Percentiles rank a stretch among this genome's conserved stretches.
These are phyloP conservation scores for Marmota flaviventris DNA, from an alignment of 2,113 vertebrate genomes.

Conservation along the genomic window DNA sequence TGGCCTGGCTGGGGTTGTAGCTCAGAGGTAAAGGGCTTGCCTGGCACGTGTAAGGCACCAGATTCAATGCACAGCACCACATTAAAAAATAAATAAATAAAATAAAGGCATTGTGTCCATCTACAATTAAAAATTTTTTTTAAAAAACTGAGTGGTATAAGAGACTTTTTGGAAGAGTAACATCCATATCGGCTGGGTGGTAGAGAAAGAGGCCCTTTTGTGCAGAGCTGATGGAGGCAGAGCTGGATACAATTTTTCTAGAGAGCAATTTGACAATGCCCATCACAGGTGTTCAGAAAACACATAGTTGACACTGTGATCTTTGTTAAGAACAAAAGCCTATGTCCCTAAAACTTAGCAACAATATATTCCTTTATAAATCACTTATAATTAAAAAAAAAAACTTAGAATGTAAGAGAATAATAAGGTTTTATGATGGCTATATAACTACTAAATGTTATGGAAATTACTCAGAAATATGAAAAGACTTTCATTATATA, in stretches of 20 bases:
- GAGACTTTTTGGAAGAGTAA: constrained; percentile 10
- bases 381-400: background rate
- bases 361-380: constrained; percentile 24
- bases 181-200: background rate
- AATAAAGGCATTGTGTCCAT: too few species aligned
- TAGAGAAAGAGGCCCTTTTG: background rate
- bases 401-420: background rate
- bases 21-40: too few species aligned
- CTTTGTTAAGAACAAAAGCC: constrained; percentile 14
- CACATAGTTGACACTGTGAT: background rate
- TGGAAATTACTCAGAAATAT: background rate
- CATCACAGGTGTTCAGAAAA: background rate
- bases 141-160: background rate
- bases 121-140: too few species aligned
- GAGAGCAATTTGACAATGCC: constrained; percentile 9
- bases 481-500: background rate
- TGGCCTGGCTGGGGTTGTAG: too few species aligned
- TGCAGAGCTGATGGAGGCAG: background rate
- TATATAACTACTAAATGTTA: background rate
- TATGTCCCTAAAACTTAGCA: constrained; percentile 24
- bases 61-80: too few species aligned
- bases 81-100: too few species aligned
- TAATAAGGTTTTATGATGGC: background rate
- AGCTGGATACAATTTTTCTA: background rate
- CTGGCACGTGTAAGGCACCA: too few species aligned